A percentile compares a stretch with the other conserved stretches of the same genome.
phyloP scores from a whole-genome alignment of 2,113 vertebrate species.

The Octodon degus region DNA sequence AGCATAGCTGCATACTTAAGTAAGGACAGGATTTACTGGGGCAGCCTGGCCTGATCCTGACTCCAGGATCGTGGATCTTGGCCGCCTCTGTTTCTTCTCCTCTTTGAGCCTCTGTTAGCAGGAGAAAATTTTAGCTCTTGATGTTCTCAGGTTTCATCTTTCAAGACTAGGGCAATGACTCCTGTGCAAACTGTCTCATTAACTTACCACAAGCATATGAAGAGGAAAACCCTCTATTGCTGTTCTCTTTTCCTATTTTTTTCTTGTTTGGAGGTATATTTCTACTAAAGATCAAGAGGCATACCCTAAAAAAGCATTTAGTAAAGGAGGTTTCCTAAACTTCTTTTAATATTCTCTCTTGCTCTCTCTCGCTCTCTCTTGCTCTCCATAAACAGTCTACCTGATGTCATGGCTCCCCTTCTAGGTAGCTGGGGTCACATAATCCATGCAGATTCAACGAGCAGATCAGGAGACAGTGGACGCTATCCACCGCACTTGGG shows the following conservation, averaged over 20 bases:
- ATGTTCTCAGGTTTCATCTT: neutral
- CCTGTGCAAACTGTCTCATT: neutral
- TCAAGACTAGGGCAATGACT: neutral
- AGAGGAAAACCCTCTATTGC: neutral
- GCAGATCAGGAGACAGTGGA: neutral
- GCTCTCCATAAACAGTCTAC: neutral
- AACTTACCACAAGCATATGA: neutral
- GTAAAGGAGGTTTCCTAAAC: neutral
- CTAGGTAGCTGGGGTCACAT: neutral
- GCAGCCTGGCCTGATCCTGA: neutral
- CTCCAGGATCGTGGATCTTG: neutral
- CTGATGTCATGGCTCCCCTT: neutral
- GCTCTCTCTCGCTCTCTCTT: too few relatives aligned
- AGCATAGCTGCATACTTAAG: neutral
- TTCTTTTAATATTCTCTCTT: neutral
- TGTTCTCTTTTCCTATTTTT: neutral
- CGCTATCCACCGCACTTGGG: neutral
- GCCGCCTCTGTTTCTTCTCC: neutral
- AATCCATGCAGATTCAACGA: neutral
- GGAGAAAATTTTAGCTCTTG: neutral
- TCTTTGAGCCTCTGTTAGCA: neutral
- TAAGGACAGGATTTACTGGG: neutral
- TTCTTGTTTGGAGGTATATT: neutral
- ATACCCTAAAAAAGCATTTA: neutral
- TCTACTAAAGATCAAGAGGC: neutral